phyloP scores from a whole-genome alignment of 2,888 invertebrate species.

The Neocrepidodera transversa region DNA sequence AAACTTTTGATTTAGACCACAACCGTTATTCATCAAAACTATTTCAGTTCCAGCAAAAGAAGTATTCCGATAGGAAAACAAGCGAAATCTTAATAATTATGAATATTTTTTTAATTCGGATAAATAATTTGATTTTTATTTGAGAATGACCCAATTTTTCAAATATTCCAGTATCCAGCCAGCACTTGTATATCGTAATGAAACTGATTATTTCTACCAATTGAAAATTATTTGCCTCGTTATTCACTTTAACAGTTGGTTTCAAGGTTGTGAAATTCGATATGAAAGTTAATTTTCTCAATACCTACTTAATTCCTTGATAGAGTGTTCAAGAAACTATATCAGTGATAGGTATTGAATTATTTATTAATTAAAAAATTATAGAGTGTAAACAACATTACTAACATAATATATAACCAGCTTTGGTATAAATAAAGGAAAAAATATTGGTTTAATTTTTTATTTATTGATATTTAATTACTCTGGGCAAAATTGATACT shows the following conservation, averaged over 20 bases:
- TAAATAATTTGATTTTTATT: constrained; percentile 1
- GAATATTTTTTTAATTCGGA: too few species aligned
- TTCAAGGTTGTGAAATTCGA: constrained; percentile 23
- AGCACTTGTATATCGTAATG: constrained; percentile 3
- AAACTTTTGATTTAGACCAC: neutral
- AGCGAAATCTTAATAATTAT: too few species aligned
- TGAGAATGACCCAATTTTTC: constrained; percentile 22
- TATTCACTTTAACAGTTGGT: constrained; percentile 20
- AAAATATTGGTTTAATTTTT: too few species aligned
- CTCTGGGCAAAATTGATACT: too few species aligned
- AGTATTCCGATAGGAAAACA: constrained; percentile 1
- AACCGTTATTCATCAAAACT: constrained; percentile 5
- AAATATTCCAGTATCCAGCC: constrained; percentile 3
- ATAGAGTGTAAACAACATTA: constrained; percentile 10
- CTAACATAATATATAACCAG: too few species aligned
- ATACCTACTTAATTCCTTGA: constrained; percentile 16
- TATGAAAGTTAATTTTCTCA: constrained; percentile 20
- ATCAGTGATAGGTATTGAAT: constrained; percentile 1
- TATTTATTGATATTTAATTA: too few species aligned
- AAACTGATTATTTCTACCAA: constrained; percentile 23
- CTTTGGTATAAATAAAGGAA: too few species aligned
- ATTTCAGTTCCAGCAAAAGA: neutral
- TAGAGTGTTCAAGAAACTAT: constrained; percentile 2
- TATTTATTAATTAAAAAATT: constrained; percentile 6
- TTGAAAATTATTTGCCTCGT: constrained; percentile 22